phyloP scores from a whole-genome alignment of 2,888 invertebrate genomes.

The Cosmorhoe ocellata region DNA sequence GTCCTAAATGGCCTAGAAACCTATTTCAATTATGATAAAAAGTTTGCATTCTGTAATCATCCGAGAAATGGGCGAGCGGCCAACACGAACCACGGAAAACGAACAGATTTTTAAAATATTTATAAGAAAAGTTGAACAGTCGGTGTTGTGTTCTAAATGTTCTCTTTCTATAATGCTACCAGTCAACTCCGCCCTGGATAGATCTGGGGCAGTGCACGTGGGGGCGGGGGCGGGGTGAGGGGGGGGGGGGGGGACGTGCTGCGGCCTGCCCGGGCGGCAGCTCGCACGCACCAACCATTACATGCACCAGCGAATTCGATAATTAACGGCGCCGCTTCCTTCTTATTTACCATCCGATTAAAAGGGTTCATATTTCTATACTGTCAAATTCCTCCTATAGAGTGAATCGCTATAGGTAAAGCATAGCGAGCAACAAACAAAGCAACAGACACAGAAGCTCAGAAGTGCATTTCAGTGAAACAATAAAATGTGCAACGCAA shows the following conservation, averaged over 20 bases:
- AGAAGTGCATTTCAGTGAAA: slow-evolving; percentile 13
- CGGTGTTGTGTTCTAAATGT: no score
- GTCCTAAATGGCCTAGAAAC: slow-evolving; percentile 4
- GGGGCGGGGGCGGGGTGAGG: no score
- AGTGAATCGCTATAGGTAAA: no score
- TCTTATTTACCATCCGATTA: background rate
- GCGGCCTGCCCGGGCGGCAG: slow-evolving; percentile 4
- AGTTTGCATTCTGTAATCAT: slow-evolving; percentile 12
- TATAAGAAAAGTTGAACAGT: background rate
- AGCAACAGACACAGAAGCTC: background rate
- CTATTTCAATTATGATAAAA: slow-evolving; percentile 13
- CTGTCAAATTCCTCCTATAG: no score
- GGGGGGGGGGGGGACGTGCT: slow-evolving; percentile 37
- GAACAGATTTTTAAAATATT: no score
- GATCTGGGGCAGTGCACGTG: slow-evolving; percentile 36
- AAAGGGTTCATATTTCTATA: no score
- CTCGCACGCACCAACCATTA: slow-evolving; percentile 35
- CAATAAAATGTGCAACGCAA: slow-evolving; percentile 10
- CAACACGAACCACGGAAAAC: slow-evolving; percentile 14
- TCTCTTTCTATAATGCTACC: background rate
- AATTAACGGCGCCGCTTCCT: slow-evolving; percentile 6
- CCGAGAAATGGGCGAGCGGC: slow-evolving; percentile 21
- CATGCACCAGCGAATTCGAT: slow-evolving; percentile 36
- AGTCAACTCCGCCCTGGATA: slow-evolving; percentile 2
- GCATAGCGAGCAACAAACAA: no score